phyloP scores from a whole-genome alignment of 2,797 vertebrate genomes.

The Spinibarbus caldwelli region DNA sequence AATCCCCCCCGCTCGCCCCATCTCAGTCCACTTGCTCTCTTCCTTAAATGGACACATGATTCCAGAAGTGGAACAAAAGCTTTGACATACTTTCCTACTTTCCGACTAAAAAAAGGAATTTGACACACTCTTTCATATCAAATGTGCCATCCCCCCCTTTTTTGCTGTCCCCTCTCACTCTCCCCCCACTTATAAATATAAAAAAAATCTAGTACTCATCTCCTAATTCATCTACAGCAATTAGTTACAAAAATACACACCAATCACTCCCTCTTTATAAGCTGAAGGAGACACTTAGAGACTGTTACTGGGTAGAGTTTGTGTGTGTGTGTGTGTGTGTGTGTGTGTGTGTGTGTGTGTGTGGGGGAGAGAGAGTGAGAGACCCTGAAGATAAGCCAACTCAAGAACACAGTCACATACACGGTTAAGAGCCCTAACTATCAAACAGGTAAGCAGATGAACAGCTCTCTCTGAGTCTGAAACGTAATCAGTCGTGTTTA shows the following conservation, averaged over 20 bases:
- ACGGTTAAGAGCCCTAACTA: background rate
- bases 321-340: conserved; percentile 21
- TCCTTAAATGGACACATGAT: conserved; percentile 54
- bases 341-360: no score
- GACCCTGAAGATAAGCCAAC: conserved; percentile 8
- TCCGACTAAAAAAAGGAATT: conserved; percentile 57
- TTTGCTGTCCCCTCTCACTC: conserved; percentile 13
- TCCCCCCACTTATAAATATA: conserved; percentile 15
- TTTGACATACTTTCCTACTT: conserved; percentile 62
- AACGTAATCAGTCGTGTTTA: conserved; percentile 2
- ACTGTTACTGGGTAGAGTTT: conserved; percentile 72
- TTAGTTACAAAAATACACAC: conserved; percentile 82
- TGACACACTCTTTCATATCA: conserved; percentile 44
- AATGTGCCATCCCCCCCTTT: conserved; percentile 48
- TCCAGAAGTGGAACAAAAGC: conserved; percentile 56
- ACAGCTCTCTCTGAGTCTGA: background rate
- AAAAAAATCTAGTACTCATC: conserved; percentile 30
- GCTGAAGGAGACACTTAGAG: conserved; percentile 69
- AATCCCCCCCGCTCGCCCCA: conserved; percentile 21
- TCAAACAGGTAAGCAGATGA: conserved; percentile 8
- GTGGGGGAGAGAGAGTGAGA: conserved; percentile 7
- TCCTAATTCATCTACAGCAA: conserved; percentile 74
- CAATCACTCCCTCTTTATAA: conserved; percentile 69
- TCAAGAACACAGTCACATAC: conserved; percentile 22
- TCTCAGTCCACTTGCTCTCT: conserved; percentile 45